Conservation (phyloP, 2,888 invertebrate species). For the Chymomyza procnemis region DNA sequence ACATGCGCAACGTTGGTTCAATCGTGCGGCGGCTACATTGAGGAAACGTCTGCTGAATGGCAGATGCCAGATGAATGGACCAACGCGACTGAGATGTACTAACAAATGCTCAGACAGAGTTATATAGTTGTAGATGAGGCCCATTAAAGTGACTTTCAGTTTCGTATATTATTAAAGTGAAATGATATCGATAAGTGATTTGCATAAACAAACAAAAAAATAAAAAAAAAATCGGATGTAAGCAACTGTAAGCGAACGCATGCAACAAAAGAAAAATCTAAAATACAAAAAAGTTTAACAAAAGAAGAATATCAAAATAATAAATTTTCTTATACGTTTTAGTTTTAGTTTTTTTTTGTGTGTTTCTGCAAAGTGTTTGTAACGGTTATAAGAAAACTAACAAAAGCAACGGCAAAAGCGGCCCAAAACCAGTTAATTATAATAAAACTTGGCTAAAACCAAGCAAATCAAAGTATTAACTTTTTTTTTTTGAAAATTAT, state of each 20-base stretch:
- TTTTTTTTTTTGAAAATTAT: neutral
- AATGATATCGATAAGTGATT: neutral
- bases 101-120: constrained; percentile 9
- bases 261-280: constrained; percentile 15
- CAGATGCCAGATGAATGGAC: constrained; percentile 12
- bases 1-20: constrained; percentile 12
- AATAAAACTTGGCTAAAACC: neutral
- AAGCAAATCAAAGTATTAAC: neutral
- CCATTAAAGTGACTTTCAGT: constrained; percentile 35
- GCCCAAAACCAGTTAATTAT: constrained; percentile 4
- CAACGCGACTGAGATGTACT: constrained; percentile 29
- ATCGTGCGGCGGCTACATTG: neutral
- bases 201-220: too few species aligned
- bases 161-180: constrained; percentile 18
- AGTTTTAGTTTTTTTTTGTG: neutral
- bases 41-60: neutral
- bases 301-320: constrained; percentile 20
- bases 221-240: constrained; percentile 47
- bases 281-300: constrained; percentile 1
- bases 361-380: constrained; percentile 18
- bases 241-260: constrained; percentile 24
- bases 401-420: neutral
- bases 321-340: neutral
- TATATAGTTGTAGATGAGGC: neutral
- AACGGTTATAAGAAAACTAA: constrained; percentile 54